Evolutionary conservation across 2,113 vertebrate species (phyloP).

Genomic region (Opisthocomus hoazin): DNA sequence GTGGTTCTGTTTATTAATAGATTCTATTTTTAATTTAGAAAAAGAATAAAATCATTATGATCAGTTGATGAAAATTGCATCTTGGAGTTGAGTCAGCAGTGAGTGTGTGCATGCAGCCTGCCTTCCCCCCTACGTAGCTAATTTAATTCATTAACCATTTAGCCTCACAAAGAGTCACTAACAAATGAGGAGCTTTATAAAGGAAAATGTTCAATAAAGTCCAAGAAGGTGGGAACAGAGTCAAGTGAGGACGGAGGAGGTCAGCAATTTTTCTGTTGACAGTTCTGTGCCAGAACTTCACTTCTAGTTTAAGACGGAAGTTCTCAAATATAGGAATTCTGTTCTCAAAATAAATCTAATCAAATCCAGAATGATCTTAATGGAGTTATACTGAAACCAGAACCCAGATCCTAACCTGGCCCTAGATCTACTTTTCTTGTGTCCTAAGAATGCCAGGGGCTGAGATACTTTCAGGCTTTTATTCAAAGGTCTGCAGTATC

Average conservation of each 20-base stretch:
- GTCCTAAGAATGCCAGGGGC: not conserved
- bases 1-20: constrained; percentile 56
- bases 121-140: not conserved
- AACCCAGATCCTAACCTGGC: not conserved
- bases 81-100: constrained; percentile 23
- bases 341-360: constrained; percentile 10
- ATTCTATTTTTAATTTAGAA: constrained; percentile 34
- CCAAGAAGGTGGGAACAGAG: not conserved
- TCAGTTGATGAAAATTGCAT: constrained; percentile 18
- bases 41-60: not conserved
- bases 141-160: not conserved
- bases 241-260: not conserved
- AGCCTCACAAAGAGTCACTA: not conserved
- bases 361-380: constrained; percentile 17
- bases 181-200: not conserved
- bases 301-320: not conserved
- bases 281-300: not conserved
- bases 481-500: not conserved
- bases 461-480: constrained; percentile 2
- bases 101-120: not conserved
- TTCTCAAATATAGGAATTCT: not conserved
- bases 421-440: not conserved
- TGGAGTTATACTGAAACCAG: not conserved
- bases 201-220: not conserved
- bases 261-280: not conserved